Base-by-base conservation (phyloP, 2,113 vertebrate genomes). In the Malurus alboscapulatus region DNA sequence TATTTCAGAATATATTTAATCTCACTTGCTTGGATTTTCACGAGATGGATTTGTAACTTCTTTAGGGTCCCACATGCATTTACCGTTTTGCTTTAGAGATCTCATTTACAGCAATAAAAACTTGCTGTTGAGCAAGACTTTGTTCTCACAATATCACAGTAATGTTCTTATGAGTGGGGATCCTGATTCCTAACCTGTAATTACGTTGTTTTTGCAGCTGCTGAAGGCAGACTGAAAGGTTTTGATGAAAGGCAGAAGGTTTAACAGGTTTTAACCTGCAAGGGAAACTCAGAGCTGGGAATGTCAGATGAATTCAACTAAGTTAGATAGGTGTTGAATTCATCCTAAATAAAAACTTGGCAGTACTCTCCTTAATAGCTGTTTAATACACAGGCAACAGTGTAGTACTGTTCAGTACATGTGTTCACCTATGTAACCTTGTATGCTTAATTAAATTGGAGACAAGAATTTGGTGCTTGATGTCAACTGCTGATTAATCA, bases 201-300 rank as follows among this genome's bases (percentile, higher is more conserved):
- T 96, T 85, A 79, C 22, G 2, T 80, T 71, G 36, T 80, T 90
- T 95, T 92, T 91, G 65, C 27, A 90, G 87, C 59, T 95, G 75
- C 85, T 88, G 79, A 48, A 87, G 90, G 74, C 71, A 73, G 8
- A 57, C 54, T 73, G 85, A 38, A 74, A 38, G 11, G 29, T 74
- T 87, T 83, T 51, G 53, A 38, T 80, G 75, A 63, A 91, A 67
- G 72, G 54, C n/a, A 81, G 55, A 51, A 86, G 17, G 24, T 68
- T 81, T 69, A 44, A 75, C 93, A 84, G 82, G 91, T 84, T 92
- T 53, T 86, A 87, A 89, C 95, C 38, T 96, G 94, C 50, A 62
- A 88, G 54, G 34, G 40, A 87, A 81, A 85, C 50, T 97, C 25
- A 17, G 82, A 81, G 44, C 47, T 1, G 1, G 69, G 65, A 90